Percentiles rank a stretch among this genome's conserved stretches.
Evolutionary conservation across 1,140 invertebrate species (phyloP).

Genomic region (silkworm (Bombyx mori)): DNA sequence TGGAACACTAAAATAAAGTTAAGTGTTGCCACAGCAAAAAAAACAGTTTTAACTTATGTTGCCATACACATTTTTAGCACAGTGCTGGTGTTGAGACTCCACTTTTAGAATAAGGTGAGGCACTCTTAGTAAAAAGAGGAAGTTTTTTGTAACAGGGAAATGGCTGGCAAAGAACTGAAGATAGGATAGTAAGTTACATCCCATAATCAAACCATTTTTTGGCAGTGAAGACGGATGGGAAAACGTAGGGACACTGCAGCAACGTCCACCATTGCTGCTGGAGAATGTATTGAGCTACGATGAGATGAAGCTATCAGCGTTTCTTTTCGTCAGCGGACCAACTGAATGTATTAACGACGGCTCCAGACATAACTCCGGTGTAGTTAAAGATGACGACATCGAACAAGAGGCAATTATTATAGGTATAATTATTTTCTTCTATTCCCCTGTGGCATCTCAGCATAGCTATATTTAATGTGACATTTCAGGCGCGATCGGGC

Average conservation of each 20-base stretch:
- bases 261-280: conserved; percentile 58
- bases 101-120: too few relatives aligned
- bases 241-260: conserved; percentile 43
- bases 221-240: conserved; percentile 50
- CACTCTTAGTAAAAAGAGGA: too few relatives aligned
- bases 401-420: conserved; percentile 46
- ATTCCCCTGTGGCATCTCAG: neutral
- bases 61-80: too few relatives aligned
- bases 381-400: conserved; percentile 38
- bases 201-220: neutral
- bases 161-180: too few relatives aligned
- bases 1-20: too few relatives aligned
- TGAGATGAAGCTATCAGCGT: conserved; percentile 74
- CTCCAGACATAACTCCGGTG: conserved; percentile 72
- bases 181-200: neutral
- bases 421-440: conserved; percentile 18
- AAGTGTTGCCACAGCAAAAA: too few relatives aligned
- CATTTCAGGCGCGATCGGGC: conserved; percentile 52
- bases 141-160: too few relatives aligned
- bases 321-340: conserved; percentile 74
- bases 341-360: conserved; percentile 78
- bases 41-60: too few relatives aligned
- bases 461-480: neutral
- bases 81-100: too few relatives aligned
- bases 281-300: conserved; percentile 72